phyloP scores from a whole-genome alignment of 2,113 vertebrate species.

The Labeo catla region DNA sequence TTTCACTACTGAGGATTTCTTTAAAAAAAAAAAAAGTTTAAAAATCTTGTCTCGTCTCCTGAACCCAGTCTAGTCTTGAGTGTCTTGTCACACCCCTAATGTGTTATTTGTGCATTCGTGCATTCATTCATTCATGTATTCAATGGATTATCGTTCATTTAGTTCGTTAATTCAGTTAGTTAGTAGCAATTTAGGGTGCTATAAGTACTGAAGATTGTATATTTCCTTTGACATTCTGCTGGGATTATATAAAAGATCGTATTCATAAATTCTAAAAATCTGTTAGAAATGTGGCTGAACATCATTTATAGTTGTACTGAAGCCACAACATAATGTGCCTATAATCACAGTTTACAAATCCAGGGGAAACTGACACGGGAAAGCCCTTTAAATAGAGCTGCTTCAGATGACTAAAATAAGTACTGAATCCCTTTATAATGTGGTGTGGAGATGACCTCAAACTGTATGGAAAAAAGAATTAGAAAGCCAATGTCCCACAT shows the following conservation, averaged over 20 bases:
- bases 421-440: conserved; percentile 4
- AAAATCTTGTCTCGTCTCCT: too few relatives aligned
- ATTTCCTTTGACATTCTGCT: neutral
- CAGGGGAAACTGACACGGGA: conserved; percentile 15
- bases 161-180: too few relatives aligned
- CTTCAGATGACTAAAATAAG: conserved; percentile 25
- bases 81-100: too few relatives aligned
- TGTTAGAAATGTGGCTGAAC: neutral
- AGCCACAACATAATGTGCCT: neutral
- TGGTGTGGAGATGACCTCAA: conserved; percentile 8
- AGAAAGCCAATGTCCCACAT: neutral
- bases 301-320: conserved; percentile 9
- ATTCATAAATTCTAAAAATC: neutral
- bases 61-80: too few relatives aligned
- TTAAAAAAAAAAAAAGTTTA: too few relatives aligned
- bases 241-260: neutral
- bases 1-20: too few relatives aligned
- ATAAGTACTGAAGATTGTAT: neutral
- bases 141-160: too few relatives aligned
- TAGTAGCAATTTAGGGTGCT: neutral
- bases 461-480: neutral
- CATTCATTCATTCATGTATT: too few relatives aligned
- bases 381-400: conserved; percentile 27
- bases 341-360: conserved; percentile 23
- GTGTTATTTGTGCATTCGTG: too few relatives aligned